These are phyloP conservation scores for Sylvicola fuscatus DNA, from an alignment of 2,888 invertebrate species.

Conservation along the genomic window DNA sequence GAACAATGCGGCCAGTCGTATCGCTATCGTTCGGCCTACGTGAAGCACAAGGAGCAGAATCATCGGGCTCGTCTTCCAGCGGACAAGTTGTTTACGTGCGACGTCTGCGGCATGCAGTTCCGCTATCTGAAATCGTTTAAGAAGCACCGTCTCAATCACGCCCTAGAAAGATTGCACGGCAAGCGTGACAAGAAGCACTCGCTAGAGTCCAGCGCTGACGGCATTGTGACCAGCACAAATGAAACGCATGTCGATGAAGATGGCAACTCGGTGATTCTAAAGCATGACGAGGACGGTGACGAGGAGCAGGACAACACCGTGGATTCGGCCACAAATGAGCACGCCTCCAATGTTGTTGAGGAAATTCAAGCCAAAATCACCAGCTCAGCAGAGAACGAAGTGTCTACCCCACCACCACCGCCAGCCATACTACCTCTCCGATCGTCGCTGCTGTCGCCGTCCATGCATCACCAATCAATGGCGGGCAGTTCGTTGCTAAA, in stretches of 20 bases:
- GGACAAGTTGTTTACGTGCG: slow-evolving; percentile 77
- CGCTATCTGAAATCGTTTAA: slow-evolving; percentile 77
- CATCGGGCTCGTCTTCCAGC: slow-evolving; percentile 72
- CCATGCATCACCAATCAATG: no score
- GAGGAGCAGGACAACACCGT: slow-evolving; percentile 52
- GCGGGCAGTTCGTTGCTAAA: slow-evolving; percentile 17
- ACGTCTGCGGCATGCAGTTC: slow-evolving; percentile 84
- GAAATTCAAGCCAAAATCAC: slow-evolving; percentile 14
- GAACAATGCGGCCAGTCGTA: slow-evolving; percentile 84
- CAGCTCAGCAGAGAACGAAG: slow-evolving; percentile 15
- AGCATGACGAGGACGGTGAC: slow-evolving; percentile 27
- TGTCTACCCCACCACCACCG: no score
- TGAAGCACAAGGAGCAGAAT: slow-evolving; percentile 72
- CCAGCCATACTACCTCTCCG: no score
- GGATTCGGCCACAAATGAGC: slow-evolving; percentile 36
- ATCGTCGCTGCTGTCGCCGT: no score
- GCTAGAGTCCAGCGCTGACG: slow-evolving; percentile 28
- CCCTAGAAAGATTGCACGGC: slow-evolving; percentile 61
- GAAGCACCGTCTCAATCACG: slow-evolving; percentile 74
- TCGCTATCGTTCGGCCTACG: slow-evolving; percentile 66
- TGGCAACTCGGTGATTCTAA: slow-evolving; percentile 33
- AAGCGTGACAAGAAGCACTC: slow-evolving; percentile 29
- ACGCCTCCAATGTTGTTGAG: slow-evolving; percentile 20
- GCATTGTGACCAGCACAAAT: slow-evolving; percentile 48
- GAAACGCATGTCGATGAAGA: slow-evolving; percentile 37